phyloP scores from a whole-genome alignment of 2,888 invertebrate genomes.

The Drosophila merina region DNA sequence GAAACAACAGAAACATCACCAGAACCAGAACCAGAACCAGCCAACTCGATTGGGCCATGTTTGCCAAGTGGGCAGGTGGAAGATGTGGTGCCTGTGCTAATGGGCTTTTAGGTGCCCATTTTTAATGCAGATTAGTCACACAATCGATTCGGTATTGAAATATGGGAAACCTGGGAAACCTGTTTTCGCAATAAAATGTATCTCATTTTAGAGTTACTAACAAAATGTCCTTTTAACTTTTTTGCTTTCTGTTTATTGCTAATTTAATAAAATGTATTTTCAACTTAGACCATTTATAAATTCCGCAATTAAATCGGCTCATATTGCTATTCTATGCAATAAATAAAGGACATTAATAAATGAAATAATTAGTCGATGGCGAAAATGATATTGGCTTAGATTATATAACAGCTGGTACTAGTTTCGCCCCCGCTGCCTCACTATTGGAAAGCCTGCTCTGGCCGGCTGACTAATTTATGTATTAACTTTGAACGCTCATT shows the following conservation, averaged over 20 bases:
- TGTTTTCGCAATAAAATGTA: too few relatives aligned
- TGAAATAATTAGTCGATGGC: constrained; percentile 53
- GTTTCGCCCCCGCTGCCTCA: background rate
- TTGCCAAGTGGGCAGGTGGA: constrained; percentile 24
- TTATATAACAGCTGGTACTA: constrained; percentile 5
- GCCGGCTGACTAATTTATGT: constrained; percentile 74
- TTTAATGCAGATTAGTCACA: constrained; percentile 38
- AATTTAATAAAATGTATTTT: background rate
- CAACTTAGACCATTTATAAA: background rate
- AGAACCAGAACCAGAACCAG: background rate
- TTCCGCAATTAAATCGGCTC: background rate
- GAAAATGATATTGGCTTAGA: constrained; percentile 53
- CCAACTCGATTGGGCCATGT: constrained; percentile 17
- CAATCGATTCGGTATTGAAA: constrained; percentile 23
- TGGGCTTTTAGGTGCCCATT: constrained; percentile 43
- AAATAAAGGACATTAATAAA: constrained; percentile 15
- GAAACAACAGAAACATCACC: constrained; percentile 20
- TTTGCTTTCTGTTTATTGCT: too few relatives aligned
- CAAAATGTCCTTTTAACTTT: too few relatives aligned
- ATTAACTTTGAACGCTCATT: constrained; percentile 83
- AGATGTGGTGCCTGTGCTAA: constrained; percentile 24
- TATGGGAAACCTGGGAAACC: background rate
- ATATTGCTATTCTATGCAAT: background rate
- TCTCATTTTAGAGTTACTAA: too few relatives aligned
- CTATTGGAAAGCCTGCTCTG: constrained; percentile 8